Conservation (phyloP, 2,113 vertebrate genomes). For the Nematolebias whitei region DNA sequence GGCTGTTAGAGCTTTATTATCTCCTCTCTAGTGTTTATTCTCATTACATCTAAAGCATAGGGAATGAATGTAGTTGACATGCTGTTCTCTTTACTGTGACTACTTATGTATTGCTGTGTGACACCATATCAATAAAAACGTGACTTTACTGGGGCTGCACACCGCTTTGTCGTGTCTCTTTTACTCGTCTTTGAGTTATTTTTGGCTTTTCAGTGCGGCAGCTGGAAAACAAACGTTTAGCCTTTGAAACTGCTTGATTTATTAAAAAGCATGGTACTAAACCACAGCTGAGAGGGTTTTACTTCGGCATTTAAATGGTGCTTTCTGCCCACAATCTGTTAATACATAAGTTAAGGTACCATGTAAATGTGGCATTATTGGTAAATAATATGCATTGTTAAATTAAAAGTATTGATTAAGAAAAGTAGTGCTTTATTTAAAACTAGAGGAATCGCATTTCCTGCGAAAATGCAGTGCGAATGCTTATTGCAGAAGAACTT, state of each 20-base stretch:
- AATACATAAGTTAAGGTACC: too few relatives aligned
- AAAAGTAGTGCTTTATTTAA: too few relatives aligned
- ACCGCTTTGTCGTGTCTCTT: conserved; percentile 25
- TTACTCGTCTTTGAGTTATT: neutral
- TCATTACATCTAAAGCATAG: conserved; percentile 58
- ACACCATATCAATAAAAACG: conserved; percentile 81
- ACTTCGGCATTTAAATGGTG: neutral
- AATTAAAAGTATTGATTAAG: too few relatives aligned
- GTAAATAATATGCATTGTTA: too few relatives aligned
- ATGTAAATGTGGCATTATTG: too few relatives aligned
- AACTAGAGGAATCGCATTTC: too few relatives aligned
- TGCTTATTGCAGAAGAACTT: too few relatives aligned
- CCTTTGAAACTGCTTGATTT: neutral
- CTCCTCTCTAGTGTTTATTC: conserved; percentile 60
- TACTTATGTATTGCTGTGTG: conserved; percentile 71
- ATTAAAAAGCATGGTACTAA: neutral
- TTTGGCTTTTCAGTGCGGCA: neutral
- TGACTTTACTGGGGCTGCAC: conserved; percentile 59
- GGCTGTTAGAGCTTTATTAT: conserved; percentile 53
- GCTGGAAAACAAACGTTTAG: neutral
- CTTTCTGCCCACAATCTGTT: neutral
- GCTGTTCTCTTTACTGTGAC: conserved; percentile 67
- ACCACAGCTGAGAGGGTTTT: neutral
- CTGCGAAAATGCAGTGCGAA: too few relatives aligned
- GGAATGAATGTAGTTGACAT: conserved; percentile 78